Evolutionary conservation across 2,797 vertebrate genomes (phyloP), one percentile per base, ranked within the genome.

Genomic region (Chloroceryle inda): DNA sequence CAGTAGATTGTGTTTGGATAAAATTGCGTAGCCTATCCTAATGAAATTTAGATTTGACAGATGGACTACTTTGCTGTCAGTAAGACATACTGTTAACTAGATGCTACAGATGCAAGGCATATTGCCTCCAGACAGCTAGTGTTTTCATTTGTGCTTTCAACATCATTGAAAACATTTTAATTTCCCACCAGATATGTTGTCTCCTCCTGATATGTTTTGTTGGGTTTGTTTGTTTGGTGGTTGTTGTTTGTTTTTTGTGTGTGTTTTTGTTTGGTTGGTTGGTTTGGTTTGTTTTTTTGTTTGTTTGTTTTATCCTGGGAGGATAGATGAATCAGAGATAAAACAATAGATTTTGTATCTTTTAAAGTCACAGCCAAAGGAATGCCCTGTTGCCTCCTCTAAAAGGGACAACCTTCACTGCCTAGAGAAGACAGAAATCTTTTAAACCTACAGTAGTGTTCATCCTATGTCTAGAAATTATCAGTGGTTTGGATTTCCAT

Each of bases 61-160:
- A 72, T 52, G 21, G 67, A 67, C 72, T 77, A 2, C 45, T 90
- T 76, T 21, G 4, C 71, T 64, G 61, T 68, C 35, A 42, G n/a
- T 59, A 67, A 80, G 42, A 71, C 72, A 29, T 31, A 66, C 56
- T 90, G 67, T 82, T 85, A 91, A 88, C 59, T 78, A 88, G 84
- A 80, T 3, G 3, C 49, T 92, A 86, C 40, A 88, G 66, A 71
- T 85, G 40, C 42, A 75, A 92, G 66, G 22, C 63, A 27, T 94
- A 50, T 79, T 91, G 53, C 49, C 35, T 94, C 27, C 49, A 94
- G 69, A 35, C 40, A 85, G 37, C 31, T 92, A 92, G 85, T 79
- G 24, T 67, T 93, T 89, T 95, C 19, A 35, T 59, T 86, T 88
- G 74, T 67, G 27, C 35, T 89, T 89, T 89, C 71, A 91, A 67